Percentiles rank a stretch among this genome's conserved stretches.
Conservation (phyloP, 1,140 invertebrate genomes). For the Cotesia typhae region DNA sequence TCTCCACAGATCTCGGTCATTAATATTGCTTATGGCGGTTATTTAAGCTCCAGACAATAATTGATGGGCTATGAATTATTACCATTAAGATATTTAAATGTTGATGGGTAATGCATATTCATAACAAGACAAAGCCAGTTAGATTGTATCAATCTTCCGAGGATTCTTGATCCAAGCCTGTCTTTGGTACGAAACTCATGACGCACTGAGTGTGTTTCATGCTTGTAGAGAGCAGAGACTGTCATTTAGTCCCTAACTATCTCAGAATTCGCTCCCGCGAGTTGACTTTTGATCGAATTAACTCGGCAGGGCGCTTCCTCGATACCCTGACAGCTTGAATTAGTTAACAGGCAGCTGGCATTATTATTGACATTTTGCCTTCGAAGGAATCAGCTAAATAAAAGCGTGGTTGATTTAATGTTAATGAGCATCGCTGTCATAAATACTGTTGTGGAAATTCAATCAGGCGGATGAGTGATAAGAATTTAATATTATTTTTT, state of each 20-base stretch:
- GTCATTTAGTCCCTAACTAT: background rate
- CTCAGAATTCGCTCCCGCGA: background rate
- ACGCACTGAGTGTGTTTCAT: background rate
- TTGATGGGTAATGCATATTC: background rate
- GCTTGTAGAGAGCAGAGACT: background rate
- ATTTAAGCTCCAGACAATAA: slow-evolving; percentile 10
- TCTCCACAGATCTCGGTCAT: slow-evolving; percentile 30
- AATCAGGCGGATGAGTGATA: too few relatives aligned
- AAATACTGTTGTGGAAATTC: too few relatives aligned
- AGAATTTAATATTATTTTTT: too few relatives aligned
- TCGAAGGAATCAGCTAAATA: too few relatives aligned
- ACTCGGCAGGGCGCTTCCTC: slow-evolving; percentile 11
- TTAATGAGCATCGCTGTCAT: too few relatives aligned
- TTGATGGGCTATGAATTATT: slow-evolving; percentile 20
- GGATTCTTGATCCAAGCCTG: too few relatives aligned
- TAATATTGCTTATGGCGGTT: slow-evolving; percentile 25
- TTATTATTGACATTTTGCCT: too few relatives aligned
- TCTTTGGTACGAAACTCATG: too few relatives aligned
- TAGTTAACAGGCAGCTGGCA: slow-evolving; percentile 14
- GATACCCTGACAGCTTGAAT: slow-evolving; percentile 31
- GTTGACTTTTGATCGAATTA: slow-evolving; percentile 32
- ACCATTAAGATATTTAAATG: background rate
- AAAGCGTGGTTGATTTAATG: too few relatives aligned
- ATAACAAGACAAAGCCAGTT: background rate
- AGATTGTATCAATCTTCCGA: too few relatives aligned